phyloP scores from a whole-genome alignment of 2,797 vertebrate genomes.

The Graptemys geographica region DNA sequence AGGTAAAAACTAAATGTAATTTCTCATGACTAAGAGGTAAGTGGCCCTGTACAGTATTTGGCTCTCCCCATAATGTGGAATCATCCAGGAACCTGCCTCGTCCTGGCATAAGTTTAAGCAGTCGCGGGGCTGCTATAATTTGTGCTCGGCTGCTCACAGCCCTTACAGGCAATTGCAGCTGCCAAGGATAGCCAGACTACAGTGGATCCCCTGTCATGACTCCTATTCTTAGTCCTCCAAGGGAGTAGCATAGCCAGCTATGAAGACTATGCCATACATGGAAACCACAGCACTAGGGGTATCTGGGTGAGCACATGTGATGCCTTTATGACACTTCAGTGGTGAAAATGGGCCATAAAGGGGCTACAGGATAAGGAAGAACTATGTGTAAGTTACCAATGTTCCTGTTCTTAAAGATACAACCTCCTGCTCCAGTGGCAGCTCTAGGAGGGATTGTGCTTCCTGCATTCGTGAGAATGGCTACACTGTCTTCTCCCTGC shows the following conservation, averaged over 20 bases:
- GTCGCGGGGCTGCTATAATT: background rate
- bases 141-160: background rate
- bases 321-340: background rate
- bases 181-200: background rate
- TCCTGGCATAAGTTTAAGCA: background rate
- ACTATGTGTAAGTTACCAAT: background rate
- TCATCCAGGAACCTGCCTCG: background rate
- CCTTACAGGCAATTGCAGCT: background rate
- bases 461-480: background rate
- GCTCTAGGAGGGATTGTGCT: background rate
- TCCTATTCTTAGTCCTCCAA: background rate
- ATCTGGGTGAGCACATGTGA: background rate
- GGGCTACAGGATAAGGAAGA: background rate
- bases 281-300: background rate
- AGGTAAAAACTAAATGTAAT: slow-evolving; percentile 23
- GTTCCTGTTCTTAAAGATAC: background rate
- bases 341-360: background rate
- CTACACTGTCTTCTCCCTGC: background rate
- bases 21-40: background rate
- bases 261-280: background rate
- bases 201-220: background rate
- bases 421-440: background rate
- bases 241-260: background rate
- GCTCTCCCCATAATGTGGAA: background rate
- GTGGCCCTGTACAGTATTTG: background rate